Evolutionary conservation across 2,888 invertebrate species (phyloP).

Genomic region (Lissonota sp.): DNA sequence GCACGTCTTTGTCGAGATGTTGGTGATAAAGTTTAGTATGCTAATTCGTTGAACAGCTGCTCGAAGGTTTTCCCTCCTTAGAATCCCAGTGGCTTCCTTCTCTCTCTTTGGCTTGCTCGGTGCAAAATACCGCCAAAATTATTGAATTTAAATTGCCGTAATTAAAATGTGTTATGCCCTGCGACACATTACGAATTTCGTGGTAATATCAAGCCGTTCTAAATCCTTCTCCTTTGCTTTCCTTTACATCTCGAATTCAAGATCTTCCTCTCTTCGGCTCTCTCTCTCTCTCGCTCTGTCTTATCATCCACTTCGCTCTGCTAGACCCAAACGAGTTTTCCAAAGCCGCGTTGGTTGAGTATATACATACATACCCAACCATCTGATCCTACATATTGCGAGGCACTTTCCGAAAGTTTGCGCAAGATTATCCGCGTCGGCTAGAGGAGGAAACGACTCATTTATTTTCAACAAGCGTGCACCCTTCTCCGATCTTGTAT

Average conservation of each 20-base stretch:
- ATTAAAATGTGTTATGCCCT: constrained; percentile 80
- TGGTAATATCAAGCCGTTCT: constrained; percentile 66
- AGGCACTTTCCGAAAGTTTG: constrained; percentile 43
- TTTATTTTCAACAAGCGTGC: constrained; percentile 30
- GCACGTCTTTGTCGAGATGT: constrained; percentile 84
- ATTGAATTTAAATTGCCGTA: constrained; percentile 84
- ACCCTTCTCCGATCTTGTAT: background rate
- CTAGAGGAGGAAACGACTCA: constrained; percentile 5
- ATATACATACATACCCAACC: constrained; percentile 25
- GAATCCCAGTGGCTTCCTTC: constrained; percentile 14
- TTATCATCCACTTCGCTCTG: constrained; percentile 16
- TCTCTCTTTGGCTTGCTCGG: constrained; percentile 55
- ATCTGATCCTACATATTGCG: constrained; percentile 48
- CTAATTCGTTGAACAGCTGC: constrained; percentile 83
- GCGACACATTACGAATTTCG: constrained; percentile 74
- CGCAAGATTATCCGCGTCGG: constrained; percentile 19
- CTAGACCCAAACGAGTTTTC: constrained; percentile 49
- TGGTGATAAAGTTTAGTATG: constrained; percentile 84
- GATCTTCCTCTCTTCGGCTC: constrained; percentile 20
- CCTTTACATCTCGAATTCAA: constrained; percentile 2
- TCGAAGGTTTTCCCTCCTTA: constrained; percentile 68
- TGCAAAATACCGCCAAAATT: constrained; percentile 82
- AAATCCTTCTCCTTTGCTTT: constrained; percentile 10
- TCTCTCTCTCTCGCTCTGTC: constrained; percentile 35
- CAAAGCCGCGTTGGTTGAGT: constrained; percentile 20